Base-by-base conservation (phyloP, 2,888 invertebrate genomes). In the Drosophila antonietae region DNA sequence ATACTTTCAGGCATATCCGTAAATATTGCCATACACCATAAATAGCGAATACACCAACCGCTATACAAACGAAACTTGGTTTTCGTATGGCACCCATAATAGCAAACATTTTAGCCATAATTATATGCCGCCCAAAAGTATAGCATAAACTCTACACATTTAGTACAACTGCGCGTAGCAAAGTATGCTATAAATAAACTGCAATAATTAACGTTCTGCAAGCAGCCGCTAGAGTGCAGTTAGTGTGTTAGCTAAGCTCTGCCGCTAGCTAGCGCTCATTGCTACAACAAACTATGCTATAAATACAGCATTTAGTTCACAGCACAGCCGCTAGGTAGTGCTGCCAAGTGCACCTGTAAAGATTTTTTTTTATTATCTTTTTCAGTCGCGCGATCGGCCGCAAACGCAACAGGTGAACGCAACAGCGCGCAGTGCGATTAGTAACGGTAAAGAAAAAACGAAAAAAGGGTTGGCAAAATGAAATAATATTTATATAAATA, bases 371-470 rank as follows among this genome's bases (percentile, higher is more conserved):
- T 57, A 56, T 46, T 44, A 37, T 33, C 49, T 57, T 62, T 71
- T 72, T 76, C 65, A 86, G 83, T 84, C 75, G 66, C 83, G 71
- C 81, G 83, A 78, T 85, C 76, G 73, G 47, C 56, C 73, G 75
- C 80, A 63, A 43, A 74, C 72, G 74, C 63, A 80, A 73, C 83
- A 81, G 86, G 78, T 83, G 83, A 49, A 66, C 44, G 64, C 47
- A 39, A 41, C 41, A 35, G n/a, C 23, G 35, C 56, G 53, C 67
- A 57, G 55, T 52, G 55, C 72, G 73, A 80, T 76, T 78, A 75
- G 63, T 61, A 68, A 80, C 76, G 83, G 83, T 83, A 85, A 82
- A 23, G 18, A 35, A 10, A 9, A 53, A 9, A 14, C 2, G 7
- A 39, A 23, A 39, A 9, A 10, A 10, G 14, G 10, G 14, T 10